Conservation (phyloP, 2,797 vertebrate genomes). For the Oreortyx pictus region DNA sequence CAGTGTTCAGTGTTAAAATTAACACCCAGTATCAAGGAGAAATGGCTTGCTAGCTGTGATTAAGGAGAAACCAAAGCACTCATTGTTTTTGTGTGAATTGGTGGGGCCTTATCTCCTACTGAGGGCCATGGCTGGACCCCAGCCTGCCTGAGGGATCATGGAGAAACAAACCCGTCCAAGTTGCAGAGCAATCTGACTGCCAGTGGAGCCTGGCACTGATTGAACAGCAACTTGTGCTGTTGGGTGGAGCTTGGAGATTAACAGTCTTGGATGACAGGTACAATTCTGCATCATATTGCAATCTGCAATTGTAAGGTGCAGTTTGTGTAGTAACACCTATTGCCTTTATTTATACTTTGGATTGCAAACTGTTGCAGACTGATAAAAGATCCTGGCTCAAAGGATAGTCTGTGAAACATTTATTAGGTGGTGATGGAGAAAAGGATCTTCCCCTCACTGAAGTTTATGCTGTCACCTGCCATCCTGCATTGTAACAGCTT, state of each 20-base stretch:
- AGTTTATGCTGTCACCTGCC: neutral
- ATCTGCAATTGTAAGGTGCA: neutral
- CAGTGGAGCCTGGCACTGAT: neutral
- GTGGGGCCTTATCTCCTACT: neutral
- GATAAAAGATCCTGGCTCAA: neutral
- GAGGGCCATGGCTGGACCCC: neutral
- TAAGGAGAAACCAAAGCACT: neutral
- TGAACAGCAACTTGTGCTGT: no score
- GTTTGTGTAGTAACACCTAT: accelerated
- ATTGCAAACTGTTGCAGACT: neutral
- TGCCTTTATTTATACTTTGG: neutral
- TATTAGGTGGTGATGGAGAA: neutral
- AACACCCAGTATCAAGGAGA: neutral
- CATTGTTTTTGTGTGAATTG: neutral
- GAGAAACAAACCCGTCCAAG: neutral
- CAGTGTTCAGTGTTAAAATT: neutral
- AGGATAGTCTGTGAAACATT: neutral
- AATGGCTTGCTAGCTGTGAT: neutral
- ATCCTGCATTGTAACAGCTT: neutral
- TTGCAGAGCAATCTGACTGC: neutral
- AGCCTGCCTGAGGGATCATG: neutral
- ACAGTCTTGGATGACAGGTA: neutral
- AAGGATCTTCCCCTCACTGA: neutral
- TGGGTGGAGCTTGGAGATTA: neutral
- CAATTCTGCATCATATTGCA: neutral